Percentiles rank a stretch among this genome's conserved stretches.
phyloP scores from a whole-genome alignment of 2,113 vertebrate species.

The Protobothrops flavoviridis region DNA sequence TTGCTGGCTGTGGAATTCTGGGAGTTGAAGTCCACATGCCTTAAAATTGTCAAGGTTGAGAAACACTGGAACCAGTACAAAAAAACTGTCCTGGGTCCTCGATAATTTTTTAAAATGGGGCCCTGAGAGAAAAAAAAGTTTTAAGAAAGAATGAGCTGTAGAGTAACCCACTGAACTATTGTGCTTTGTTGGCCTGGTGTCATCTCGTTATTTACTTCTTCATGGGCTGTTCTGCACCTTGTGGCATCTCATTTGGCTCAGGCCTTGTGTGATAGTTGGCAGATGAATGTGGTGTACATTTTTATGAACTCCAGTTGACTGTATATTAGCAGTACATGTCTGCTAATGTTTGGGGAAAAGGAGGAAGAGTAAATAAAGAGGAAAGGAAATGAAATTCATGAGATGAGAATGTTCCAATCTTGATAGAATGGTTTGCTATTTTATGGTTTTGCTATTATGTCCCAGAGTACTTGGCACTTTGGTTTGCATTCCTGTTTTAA shows the following conservation, averaged over 20 bases:
- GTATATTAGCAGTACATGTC: not conserved
- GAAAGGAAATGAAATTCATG: not conserved
- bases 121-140: not conserved
- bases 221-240: not conserved
- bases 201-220: not conserved
- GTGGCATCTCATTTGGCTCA: no score
- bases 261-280: not conserved
- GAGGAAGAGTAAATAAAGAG: not conserved
- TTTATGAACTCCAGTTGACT: not conserved
- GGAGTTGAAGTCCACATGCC: no score
- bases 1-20: no score
- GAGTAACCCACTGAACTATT: not conserved
- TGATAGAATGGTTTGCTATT: not conserved
- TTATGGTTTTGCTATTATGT: not conserved
- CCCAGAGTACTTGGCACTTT: not conserved
- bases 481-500: not conserved
- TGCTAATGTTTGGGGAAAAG: not conserved
- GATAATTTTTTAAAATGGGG: not conserved
- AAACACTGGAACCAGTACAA: not conserved
- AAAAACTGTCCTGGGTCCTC: not conserved
- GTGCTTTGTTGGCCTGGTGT: not conserved
- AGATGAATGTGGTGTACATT: not conserved
- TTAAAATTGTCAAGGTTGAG: no score
- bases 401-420: not conserved
- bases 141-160: not conserved